Evolutionary conservation across 2,888 invertebrate genomes (phyloP), one percentile per base, ranked within the genome.

Genomic region (Drosophila tripunctata): DNA sequence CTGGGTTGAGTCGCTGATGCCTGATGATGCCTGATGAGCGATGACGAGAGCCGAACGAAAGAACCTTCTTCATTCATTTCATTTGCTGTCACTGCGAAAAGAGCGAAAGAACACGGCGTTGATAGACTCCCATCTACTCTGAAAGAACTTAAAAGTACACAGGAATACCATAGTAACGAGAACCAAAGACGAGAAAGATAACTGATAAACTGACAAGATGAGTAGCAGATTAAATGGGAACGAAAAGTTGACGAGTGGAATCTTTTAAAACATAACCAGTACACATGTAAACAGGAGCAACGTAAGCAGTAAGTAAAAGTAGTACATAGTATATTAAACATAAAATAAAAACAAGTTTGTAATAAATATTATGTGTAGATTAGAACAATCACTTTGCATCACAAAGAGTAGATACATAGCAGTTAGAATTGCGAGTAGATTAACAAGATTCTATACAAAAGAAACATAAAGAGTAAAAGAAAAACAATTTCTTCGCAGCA

Each of bases 21-120:
- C 56, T 55, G 48, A 60, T 78, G 85, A 82, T 78, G 82, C 55
- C 62, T 82, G 85, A 78, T 72, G 79, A 82, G 48, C 75, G 71
- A 63, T 80, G 79, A 71, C 78, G 61, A 56, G 12, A 65, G 33
- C 31, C 30, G 47, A 21, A 27, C 27, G 10, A 17, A 12, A 14
- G 30, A 56, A 35, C 57, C 60, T 67, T 75, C 61, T 69, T 69
- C 73, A 74, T 67, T 67, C 61, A 79, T 76, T 76, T 74, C 68
- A 62, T 65, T 75, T 54, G 51, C 52, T 67, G 57, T 72, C 73
- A 58, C 30, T 54, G 15, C 24, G 7, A 14, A n/a, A 10, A 8
- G 2, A 24, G 8, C 41, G 33, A 33, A 27, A 15, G 56, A 30
- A 48, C 24, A 43, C 41, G 30, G 31, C 12, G 2, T 8, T 1